Evolutionary conservation across 2,888 invertebrate genomes (phyloP).

Genomic region (Dasysyrphus albostriatus): DNA sequence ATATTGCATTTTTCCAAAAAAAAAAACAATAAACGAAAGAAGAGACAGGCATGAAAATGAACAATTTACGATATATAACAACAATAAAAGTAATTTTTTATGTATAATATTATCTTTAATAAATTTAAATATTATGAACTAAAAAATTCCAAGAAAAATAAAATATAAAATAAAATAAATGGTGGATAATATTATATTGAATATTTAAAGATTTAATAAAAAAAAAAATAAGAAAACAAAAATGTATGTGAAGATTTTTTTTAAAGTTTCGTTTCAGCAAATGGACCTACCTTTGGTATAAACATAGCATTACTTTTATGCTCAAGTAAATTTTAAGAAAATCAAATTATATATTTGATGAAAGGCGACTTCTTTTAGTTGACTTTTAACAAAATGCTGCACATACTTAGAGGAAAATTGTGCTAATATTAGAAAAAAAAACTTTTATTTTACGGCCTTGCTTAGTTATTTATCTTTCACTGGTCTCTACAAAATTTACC

Average conservation of each 20-base stretch:
- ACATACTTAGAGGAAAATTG: no score
- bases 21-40: neutral
- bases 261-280: no score
- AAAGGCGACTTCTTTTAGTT: no score
- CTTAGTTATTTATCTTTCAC: no score
- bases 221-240: constrained; percentile 54
- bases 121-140: constrained; percentile 46
- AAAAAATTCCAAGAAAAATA: constrained; percentile 59
- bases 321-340: no score
- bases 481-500: no score
- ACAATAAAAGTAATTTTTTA: constrained; percentile 60
- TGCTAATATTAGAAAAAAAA: no score
- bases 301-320: no score
- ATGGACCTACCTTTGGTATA: no score
- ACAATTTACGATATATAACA: constrained; percentile 58
- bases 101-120: constrained; percentile 73
- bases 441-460: no score
- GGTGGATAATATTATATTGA: constrained; percentile 67
- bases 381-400: no score
- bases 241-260: neutral
- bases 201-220: constrained; percentile 57
- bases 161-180: constrained; percentile 47
- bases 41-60: constrained; percentile 48
- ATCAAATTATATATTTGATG: no score
- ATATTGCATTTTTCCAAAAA: constrained; percentile 50